Evolutionary conservation across 2,797 vertebrate genomes (phyloP).

Genomic region (Jordanella pulchra): DNA sequence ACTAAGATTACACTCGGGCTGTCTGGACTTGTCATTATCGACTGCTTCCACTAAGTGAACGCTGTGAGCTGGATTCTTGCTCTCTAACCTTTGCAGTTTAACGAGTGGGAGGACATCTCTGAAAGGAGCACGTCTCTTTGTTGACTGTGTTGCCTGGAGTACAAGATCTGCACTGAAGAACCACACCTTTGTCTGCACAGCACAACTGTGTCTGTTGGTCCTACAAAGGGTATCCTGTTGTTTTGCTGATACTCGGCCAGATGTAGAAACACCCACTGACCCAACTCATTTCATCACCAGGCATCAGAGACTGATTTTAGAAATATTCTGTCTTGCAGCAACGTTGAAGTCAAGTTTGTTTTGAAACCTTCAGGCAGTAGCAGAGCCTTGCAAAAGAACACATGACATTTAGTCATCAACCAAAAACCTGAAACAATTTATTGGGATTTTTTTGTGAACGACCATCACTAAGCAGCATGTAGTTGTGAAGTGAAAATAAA

Average conservation of each 20-base stretch:
- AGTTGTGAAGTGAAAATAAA: background rate
- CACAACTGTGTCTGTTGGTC: conserved; percentile 49
- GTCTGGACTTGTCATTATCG: conserved; percentile 66
- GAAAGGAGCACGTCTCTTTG: conserved; percentile 59
- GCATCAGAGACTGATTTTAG: background rate
- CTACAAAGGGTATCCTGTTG: conserved; percentile 65
- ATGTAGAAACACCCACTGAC: conserved; percentile 48
- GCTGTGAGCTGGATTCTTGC: conserved; percentile 23
- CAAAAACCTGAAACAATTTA: background rate
- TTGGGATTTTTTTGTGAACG: background rate
- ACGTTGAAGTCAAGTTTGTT: background rate
- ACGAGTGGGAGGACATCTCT: conserved; percentile 58
- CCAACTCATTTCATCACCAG: conserved; percentile 32
- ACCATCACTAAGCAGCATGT: background rate
- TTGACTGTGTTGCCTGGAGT: conserved; percentile 71
- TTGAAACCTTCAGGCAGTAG: background rate
- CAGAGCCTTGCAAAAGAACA: background rate
- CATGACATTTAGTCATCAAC: background rate
- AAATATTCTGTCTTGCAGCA: background rate
- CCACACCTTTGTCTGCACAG: conserved; percentile 74
- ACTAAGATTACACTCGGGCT: conserved; percentile 37
- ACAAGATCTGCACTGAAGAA: conserved; percentile 57
- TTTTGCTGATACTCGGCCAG: conserved; percentile 39
- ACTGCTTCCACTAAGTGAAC: conserved; percentile 43
- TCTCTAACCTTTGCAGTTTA: conserved; percentile 32